Conservation (phyloP, 2,888 invertebrate species). For the Lissocephala sabroskyi region DNA sequence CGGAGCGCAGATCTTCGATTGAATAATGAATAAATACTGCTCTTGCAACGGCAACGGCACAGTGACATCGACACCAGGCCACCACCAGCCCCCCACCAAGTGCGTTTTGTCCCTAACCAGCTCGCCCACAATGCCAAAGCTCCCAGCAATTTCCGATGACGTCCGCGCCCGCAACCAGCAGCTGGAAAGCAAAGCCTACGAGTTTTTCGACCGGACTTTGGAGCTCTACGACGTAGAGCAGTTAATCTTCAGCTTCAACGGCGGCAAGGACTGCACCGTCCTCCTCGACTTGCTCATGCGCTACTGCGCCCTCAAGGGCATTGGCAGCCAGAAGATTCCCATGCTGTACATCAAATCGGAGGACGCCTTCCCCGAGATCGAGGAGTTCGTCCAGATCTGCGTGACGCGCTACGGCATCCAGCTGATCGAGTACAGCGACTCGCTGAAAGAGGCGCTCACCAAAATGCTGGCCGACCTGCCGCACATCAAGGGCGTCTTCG, state of each 20-base stretch:
- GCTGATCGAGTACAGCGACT: constrained; percentile 78
- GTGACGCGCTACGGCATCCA: constrained; percentile 82
- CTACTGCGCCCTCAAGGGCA: constrained; percentile 59
- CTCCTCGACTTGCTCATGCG: constrained; percentile 80
- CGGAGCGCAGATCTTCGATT: neutral
- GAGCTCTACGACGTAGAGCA: constrained; percentile 79
- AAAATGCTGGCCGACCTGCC: constrained; percentile 76
- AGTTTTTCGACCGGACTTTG: constrained; percentile 77
- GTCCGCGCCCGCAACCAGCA: constrained; percentile 18
- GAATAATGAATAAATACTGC: constrained; percentile 33
- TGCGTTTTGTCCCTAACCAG: constrained; percentile 3
- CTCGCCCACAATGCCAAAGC: neutral
- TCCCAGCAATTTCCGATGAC: constrained; percentile 2
- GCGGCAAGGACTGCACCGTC: constrained; percentile 98
- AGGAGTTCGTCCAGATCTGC: constrained; percentile 85
- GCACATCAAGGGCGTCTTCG: constrained; percentile 85
- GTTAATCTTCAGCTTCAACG: constrained; percentile 94
- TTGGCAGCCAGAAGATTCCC: constrained; percentile 74
- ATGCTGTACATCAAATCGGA: constrained; percentile 86
- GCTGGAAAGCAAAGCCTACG: constrained; percentile 27
- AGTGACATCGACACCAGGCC: constrained; percentile 5
- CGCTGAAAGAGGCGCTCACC: constrained; percentile 82
- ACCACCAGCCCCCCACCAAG: neutral
- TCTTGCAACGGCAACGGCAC: no score
- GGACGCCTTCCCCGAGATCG: constrained; percentile 89